Evolutionary conservation across 2,888 invertebrate genomes (phyloP), one percentile per base, ranked within the genome.

Genomic region (Tetheella fluctuosa): DNA sequence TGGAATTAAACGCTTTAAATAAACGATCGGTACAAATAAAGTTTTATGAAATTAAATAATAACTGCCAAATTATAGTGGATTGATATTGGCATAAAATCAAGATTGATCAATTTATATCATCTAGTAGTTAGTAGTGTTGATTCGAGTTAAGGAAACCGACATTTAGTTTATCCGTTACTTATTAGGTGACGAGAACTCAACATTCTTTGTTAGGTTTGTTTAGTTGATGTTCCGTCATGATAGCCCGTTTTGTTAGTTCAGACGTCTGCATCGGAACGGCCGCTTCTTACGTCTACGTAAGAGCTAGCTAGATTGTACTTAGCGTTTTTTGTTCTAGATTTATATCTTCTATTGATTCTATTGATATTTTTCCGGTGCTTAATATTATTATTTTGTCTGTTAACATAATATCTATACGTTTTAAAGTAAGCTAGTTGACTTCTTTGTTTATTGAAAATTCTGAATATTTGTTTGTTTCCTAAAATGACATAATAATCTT

Each of bases 371-470:
- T 85, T 78, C 89, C 86, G 90, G 92, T 91, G 92, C 92, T 91
- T 92, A 90, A 91, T 88, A 85, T 84, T 87, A 88, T 89, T 86
- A 88, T 90, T 89, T 91, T 89, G 80, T 88, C 86, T 90, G 90
- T 91, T 91, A 78, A 88, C 78, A n/a, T 48, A 20, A 86, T 87
- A 34, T n/a, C n/a, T n/a, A n/a, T 87, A 55, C 90, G 86, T 90
- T 90, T 90, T 86, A 85, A 83, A 84, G 68, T 91, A 85, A 86
- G 86, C 71, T 88, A 86, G 87, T 88, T 88, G 77, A 85, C 80
- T 76, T 79, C 77, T 85, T 85, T 88, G 83, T 85, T 84, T 34
- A 34, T 54, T 20, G 20, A 69, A 81, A 83, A 83, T 81, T 83
- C 81, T 79, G 82, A 82, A 78, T 79, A 77, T 70, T 76, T 73